Evolutionary conservation across 2,888 invertebrate species (phyloP).

Genomic region (Microctonus hyperodae): DNA sequence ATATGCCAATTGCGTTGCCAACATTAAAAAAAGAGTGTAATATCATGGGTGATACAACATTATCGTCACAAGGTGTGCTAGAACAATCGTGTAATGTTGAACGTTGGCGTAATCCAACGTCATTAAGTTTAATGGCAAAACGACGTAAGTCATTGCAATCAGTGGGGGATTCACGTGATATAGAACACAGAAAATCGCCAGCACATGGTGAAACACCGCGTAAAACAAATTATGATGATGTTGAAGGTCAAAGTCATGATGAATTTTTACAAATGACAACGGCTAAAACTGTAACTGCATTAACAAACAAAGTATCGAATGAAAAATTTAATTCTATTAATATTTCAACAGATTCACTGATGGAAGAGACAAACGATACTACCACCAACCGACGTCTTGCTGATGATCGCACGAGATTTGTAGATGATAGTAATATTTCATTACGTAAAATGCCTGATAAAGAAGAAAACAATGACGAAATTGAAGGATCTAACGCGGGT

Average conservation of each 20-base stretch:
- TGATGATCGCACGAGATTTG: slow-evolving; percentile 1
- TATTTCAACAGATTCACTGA: not conserved
- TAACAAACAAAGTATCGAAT: slow-evolving; percentile 31
- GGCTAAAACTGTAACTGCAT: slow-evolving; percentile 13
- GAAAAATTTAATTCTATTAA: slow-evolving; percentile 25
- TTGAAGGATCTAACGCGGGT: not conserved
- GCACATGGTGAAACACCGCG: slow-evolving; percentile 46
- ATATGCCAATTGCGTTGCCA: not conserved
- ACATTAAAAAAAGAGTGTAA: not conserved
- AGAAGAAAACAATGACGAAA: not conserved
- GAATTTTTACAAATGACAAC: slow-evolving; percentile 31
- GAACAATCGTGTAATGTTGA: slow-evolving; percentile 29
- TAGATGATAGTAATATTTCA: slow-evolving; percentile 1
- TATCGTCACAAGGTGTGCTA: slow-evolving; percentile 27
- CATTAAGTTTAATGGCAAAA: slow-evolving; percentile 17
- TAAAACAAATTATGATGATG: slow-evolving; percentile 42
- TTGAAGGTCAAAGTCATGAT: slow-evolving; percentile 36
- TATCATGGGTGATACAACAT: not conserved
- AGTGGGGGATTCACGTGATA: slow-evolving; percentile 41
- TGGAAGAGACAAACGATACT: not conserved
- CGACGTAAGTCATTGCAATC: slow-evolving; percentile 29
- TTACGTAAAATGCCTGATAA: not conserved
- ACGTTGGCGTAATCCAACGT: slow-evolving; percentile 29
- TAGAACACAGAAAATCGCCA: slow-evolving; percentile 46
- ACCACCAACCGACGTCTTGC: not conserved